phyloP scores from a whole-genome alignment of 2,797 vertebrate species.

The Dendrocincla tyrannina region DNA sequence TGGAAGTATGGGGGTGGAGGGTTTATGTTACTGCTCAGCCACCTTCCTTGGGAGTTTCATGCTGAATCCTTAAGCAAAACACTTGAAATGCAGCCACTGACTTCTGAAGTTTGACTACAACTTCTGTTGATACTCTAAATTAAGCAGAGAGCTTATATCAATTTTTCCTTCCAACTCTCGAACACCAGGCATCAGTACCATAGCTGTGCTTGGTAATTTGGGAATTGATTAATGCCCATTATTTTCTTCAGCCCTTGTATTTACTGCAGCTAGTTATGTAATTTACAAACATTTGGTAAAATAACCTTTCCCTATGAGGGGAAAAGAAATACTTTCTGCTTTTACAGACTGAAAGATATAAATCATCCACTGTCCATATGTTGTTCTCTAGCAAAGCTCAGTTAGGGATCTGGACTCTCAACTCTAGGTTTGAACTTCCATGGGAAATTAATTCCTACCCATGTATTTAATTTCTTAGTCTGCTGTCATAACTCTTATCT shows the following conservation, averaged over 20 bases:
- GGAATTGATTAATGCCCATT: background rate
- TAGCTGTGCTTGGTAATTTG: background rate
- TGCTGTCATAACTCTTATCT: background rate
- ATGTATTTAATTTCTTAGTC: background rate
- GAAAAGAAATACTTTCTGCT: background rate
- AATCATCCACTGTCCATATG: background rate
- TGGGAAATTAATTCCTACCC: background rate
- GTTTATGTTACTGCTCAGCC: background rate
- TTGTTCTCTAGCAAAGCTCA: background rate
- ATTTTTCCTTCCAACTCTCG: accelerated
- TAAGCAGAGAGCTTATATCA: background rate
- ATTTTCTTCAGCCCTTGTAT: background rate
- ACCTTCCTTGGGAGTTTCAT: background rate
- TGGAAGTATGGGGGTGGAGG: background rate
- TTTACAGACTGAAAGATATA: background rate
- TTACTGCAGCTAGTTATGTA: background rate
- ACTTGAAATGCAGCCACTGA: background rate
- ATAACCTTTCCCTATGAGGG: background rate
- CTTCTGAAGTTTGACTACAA: background rate
- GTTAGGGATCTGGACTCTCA: background rate
- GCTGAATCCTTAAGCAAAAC: background rate
- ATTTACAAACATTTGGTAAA: background rate
- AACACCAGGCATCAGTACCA: background rate
- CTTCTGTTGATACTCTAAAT: background rate
- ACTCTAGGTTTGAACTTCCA: background rate